These are phyloP conservation scores for Pan paniscus DNA, from an alignment of 2,113 vertebrate species.

Conservation along the genomic window DNA sequence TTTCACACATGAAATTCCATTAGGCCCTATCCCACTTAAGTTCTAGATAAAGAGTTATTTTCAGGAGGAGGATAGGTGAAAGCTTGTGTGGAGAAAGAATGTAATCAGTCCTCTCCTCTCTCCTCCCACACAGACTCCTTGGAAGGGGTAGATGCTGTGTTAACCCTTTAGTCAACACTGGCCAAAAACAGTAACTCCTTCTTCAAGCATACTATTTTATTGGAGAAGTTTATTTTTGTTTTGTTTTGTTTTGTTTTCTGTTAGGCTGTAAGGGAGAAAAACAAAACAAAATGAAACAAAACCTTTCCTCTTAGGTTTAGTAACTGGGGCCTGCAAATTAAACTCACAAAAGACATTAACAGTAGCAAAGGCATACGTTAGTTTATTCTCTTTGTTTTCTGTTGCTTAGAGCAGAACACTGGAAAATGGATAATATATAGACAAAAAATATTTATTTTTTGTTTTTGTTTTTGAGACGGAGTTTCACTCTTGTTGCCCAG, in stretches of 20 bases:
- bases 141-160: background rate
- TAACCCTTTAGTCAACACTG: background rate
- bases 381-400: background rate
- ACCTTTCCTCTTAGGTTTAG: background rate
- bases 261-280: background rate
- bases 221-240: background rate
- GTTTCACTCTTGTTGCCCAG: too few species aligned
- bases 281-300: background rate
- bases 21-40: background rate
- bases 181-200: background rate
- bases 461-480: too few species aligned
- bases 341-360: background rate
- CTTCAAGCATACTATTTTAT: background rate
- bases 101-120: background rate
- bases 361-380: background rate
- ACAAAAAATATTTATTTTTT: background rate
- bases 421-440: background rate
- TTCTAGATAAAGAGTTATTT: constrained; percentile 42
- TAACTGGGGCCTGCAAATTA: background rate
- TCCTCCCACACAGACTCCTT: background rate
- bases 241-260: background rate
- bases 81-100: background rate
- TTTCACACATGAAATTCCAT: background rate
- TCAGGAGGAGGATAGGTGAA: background rate
- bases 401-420: background rate